These are phyloP conservation scores for Conus canariensis DNA, from an alignment of 2,888 invertebrate genomes.

Conservation along the genomic window DNA sequence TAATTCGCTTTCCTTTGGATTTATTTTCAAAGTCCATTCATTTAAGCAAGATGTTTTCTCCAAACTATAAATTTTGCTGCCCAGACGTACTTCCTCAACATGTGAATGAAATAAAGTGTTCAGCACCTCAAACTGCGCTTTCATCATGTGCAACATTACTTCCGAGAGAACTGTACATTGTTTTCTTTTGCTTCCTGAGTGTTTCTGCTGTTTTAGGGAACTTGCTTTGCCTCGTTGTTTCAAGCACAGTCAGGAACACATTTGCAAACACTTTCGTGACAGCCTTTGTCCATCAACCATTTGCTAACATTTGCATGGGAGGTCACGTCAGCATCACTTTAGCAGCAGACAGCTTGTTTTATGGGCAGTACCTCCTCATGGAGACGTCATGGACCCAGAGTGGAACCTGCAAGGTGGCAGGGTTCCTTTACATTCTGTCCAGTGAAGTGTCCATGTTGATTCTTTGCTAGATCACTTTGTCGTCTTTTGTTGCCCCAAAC, in stretches of 20 bases:
- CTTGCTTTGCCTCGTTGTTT: neutral
- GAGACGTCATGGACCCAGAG: too few relatives aligned
- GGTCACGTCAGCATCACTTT: neutral
- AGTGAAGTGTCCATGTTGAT: too few relatives aligned
- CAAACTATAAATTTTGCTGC: neutral
- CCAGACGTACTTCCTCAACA: neutral
- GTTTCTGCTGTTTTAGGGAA: neutral
- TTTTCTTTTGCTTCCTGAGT: neutral
- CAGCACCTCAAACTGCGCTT: neutral
- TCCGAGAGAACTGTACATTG: neutral
- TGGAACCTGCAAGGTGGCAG: too few relatives aligned
- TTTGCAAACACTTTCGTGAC: neutral
- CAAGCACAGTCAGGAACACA: neutral
- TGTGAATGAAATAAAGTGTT: neutral
- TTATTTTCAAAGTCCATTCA: neutral
- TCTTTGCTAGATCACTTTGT: too few relatives aligned
- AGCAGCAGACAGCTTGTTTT: too few relatives aligned
- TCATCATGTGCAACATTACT: neutral
- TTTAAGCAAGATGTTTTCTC: neutral
- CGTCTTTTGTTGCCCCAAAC: neutral
- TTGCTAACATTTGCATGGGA: neutral
- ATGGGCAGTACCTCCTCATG: too few relatives aligned
- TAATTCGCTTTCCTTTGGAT: neutral
- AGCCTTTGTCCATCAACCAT: neutral
- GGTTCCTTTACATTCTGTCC: too few relatives aligned